phyloP scores from a whole-genome alignment of 2,888 invertebrate species.

The Ptychoptera contaminata region DNA sequence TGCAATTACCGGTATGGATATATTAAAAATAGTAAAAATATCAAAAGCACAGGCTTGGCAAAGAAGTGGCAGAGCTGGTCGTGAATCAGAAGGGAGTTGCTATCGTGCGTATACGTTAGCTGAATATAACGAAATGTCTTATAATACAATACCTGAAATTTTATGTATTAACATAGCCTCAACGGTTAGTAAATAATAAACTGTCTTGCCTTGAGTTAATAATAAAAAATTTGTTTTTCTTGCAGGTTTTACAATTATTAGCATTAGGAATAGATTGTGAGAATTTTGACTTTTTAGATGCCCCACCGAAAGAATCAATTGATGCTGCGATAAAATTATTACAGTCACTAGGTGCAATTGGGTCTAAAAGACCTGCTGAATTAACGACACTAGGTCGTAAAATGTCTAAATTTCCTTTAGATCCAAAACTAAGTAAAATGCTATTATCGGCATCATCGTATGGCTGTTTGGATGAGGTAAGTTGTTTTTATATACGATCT shows the following conservation, averaged over 20 bases:
- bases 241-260: constrained; percentile 66
- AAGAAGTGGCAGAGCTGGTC: constrained; percentile 80
- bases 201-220: constrained; percentile 5
- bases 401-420: constrained; percentile 84
- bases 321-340: constrained; percentile 46
- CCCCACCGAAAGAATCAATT: constrained; percentile 59
- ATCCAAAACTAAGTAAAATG: constrained; percentile 75
- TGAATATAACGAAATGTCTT: constrained; percentile 55
- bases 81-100: constrained; percentile 70
- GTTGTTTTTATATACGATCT: not conserved
- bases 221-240: constrained; percentile 33
- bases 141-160: constrained; percentile 76
- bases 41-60: constrained; percentile 91
- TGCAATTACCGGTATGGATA: constrained; percentile 65
- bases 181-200: constrained; percentile 17
- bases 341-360: constrained; percentile 55
- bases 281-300: constrained; percentile 81
- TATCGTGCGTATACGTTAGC: constrained; percentile 72
- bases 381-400: constrained; percentile 65
- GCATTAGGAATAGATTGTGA: constrained; percentile 68
- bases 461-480: constrained; percentile 58
- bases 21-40: constrained; percentile 62
- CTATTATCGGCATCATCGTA: constrained; percentile 60
- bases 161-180: constrained; percentile 44
- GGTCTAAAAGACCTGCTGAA: constrained; percentile 37